A percentile compares a stretch with the other conserved stretches of the same genome.
These are phyloP conservation scores for Corvus cornix DNA, from an alignment of 2,113 vertebrate species.

Conservation along the genomic window DNA sequence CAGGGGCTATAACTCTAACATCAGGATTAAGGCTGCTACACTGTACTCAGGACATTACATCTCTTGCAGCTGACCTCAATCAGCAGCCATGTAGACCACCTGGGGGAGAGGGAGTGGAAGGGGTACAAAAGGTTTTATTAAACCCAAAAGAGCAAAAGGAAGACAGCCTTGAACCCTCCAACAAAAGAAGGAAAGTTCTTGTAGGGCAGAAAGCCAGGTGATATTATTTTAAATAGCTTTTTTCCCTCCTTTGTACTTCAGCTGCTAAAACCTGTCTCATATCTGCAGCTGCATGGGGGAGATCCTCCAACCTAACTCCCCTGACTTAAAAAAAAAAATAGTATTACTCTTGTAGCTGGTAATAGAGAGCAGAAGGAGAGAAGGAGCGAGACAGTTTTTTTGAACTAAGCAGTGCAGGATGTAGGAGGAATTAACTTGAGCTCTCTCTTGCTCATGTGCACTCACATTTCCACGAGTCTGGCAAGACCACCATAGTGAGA, in stretches of 20 bases:
- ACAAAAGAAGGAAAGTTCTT: slow-evolving; percentile 44
- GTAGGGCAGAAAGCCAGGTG: slow-evolving; percentile 34
- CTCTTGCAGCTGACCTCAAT: slow-evolving; percentile 47
- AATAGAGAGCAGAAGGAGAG: slow-evolving; percentile 9
- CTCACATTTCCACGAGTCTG: not conserved
- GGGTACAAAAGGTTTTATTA: slow-evolving; percentile 48
- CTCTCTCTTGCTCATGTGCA: not conserved
- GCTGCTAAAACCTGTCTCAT: slow-evolving; percentile 39
- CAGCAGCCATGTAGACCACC: slow-evolving; percentile 52
- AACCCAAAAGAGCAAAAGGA: slow-evolving; percentile 59
- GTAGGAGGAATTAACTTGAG: not conserved
- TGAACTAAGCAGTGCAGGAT: not conserved
- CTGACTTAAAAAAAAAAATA: slow-evolving; percentile 19
- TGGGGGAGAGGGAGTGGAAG: slow-evolving; percentile 13
- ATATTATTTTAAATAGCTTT: slow-evolving; percentile 30
- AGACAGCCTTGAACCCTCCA: slow-evolving; percentile 15
- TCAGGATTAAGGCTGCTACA: slow-evolving; percentile 15
- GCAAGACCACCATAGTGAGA: not conserved
- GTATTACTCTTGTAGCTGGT: slow-evolving; percentile 32
- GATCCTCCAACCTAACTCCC: slow-evolving; percentile 49
- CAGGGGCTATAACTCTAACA: slow-evolving; percentile 23
- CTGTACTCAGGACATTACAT: not conserved
- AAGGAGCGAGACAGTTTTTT: not conserved
- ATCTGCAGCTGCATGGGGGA: slow-evolving; percentile 33
- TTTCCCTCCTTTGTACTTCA: slow-evolving; percentile 35